Evolutionary conservation across 2,113 vertebrate genomes (phyloP).

Genomic region (Opisthocomus hoazin): DNA sequence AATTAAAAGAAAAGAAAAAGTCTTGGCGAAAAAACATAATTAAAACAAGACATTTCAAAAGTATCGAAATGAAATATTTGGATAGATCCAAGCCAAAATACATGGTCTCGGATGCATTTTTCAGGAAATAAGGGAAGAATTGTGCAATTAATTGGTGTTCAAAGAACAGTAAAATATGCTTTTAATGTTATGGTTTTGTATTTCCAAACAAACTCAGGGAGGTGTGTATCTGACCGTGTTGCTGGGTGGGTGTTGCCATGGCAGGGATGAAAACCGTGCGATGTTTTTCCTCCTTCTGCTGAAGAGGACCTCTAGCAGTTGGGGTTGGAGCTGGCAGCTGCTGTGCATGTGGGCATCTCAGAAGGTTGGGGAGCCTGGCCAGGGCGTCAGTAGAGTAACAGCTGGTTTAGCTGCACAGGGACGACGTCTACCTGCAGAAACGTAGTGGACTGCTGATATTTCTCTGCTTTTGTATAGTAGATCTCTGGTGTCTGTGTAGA

Average conservation of each 20-base stretch:
- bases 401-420: not conserved
- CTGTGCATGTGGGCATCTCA: not conserved
- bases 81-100: not conserved
- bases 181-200: not conserved
- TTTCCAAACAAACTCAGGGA: not conserved
- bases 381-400: not conserved
- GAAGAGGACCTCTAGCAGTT: not conserved
- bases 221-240: not conserved
- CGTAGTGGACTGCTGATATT: fast-evolving
- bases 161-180: not conserved
- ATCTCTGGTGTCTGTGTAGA: not conserved
- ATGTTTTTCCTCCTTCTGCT: not conserved
- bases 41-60: constrained; percentile 1
- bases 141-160: not conserved
- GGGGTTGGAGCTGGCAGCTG: not conserved
- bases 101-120: not conserved
- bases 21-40: not conserved
- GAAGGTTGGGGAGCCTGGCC: not conserved
- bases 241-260: not conserved
- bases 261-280: fast-evolving
- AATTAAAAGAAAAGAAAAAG: constrained; percentile 3
- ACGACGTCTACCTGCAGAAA: not conserved
- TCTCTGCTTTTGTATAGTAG: not conserved
- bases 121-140: not conserved
- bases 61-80: not conserved